Evolutionary conservation across 2,113 vertebrate species (phyloP).

Genomic region (Harpagus bidentatus): DNA sequence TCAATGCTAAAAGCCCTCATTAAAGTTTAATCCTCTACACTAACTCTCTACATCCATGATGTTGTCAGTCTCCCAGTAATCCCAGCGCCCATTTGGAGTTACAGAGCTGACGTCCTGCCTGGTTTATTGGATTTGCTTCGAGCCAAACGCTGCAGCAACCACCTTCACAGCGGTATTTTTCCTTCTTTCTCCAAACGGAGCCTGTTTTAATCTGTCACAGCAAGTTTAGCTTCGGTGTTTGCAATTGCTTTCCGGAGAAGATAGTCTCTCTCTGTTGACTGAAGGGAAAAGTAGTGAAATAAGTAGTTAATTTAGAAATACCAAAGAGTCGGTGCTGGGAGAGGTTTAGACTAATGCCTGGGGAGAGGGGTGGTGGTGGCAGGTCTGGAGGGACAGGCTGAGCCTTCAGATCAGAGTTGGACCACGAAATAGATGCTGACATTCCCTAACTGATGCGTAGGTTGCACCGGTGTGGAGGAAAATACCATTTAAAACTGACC

Average conservation of each 20-base stretch:
- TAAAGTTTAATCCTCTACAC: background rate
- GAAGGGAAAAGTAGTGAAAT: background rate
- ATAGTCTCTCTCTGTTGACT: background rate
- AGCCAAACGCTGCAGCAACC: rapidly evolving
- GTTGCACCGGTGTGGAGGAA: background rate
- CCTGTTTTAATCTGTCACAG: background rate
- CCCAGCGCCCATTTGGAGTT: rapidly evolving
- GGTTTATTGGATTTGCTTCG: rapidly evolving
- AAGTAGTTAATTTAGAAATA: background rate
- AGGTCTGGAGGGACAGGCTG: background rate
- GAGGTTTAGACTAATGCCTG: background rate
- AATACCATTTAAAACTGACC: background rate
- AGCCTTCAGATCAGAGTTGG: background rate
- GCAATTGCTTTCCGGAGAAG: background rate
- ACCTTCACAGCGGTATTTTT: rapidly evolving
- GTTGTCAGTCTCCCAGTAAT: background rate
- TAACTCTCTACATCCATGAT: rapidly evolving
- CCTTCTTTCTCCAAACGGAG: background rate
- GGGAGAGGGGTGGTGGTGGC: background rate
- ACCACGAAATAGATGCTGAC: background rate
- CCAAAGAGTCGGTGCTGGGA: background rate
- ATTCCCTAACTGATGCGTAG: background rate
- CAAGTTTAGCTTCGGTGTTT: background rate
- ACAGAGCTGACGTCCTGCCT: background rate
- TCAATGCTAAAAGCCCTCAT: background rate